phyloP scores from a whole-genome alignment of 2,797 vertebrate species.

The Rhabdophis nuchalis region DNA sequence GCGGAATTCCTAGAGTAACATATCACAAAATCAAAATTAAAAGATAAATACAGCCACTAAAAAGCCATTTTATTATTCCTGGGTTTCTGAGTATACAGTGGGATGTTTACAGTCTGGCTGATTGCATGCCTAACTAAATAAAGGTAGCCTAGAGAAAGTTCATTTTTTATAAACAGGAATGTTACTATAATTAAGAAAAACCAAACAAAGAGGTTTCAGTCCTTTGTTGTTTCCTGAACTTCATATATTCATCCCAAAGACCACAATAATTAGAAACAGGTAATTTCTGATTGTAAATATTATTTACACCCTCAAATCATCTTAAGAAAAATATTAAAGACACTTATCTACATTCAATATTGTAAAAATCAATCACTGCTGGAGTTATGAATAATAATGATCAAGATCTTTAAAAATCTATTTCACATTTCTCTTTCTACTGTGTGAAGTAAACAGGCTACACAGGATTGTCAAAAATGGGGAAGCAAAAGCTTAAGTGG shows the following conservation, averaged over 20 bases:
- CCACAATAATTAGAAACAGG: neutral
- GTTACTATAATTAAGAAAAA: neutral
- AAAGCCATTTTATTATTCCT: neutral
- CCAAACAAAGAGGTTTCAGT: neutral
- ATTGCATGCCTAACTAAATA: neutral
- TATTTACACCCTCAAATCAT: neutral
- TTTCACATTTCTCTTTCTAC: neutral
- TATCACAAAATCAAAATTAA: neutral
- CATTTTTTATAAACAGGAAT: neutral
- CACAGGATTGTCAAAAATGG: neutral
- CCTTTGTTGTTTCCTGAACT: neutral
- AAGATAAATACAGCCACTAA: neutral
- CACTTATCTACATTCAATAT: neutral
- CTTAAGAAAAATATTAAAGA: neutral
- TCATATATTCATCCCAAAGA: neutral
- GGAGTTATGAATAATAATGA: neutral
- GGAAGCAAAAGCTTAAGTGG: neutral
- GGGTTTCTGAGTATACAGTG: neutral
- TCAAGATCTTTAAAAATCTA: neutral
- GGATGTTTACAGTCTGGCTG: neutral
- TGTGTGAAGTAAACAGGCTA: neutral
- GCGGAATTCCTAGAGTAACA: neutral
- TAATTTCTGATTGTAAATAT: neutral
- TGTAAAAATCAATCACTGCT: neutral
- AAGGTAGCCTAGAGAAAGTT: neutral